Evolutionary conservation across 92 coral and sea anemone genomes (phyloP), one percentile per base, ranked within the genome.

Genomic region (Epizoanthus fatuus): DNA sequence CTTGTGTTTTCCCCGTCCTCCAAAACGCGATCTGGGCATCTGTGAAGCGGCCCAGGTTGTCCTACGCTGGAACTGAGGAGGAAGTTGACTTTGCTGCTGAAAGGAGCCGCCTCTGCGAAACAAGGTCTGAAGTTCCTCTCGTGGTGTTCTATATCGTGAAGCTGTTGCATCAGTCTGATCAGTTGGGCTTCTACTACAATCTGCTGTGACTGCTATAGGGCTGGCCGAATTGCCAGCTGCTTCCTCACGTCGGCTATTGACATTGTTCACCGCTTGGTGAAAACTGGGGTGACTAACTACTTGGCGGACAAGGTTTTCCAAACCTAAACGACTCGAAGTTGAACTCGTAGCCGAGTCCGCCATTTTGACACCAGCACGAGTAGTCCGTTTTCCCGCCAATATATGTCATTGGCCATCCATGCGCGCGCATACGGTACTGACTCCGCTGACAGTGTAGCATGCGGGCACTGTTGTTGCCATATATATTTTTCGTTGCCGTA

Each of bases 11-110:
- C 73, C 73, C 73, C 52, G 53, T 11, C 73, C 16, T n/a, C 7
- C 7, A 53, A 25, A 3, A 1, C 77, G 80, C 19, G 79, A 39
- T 10, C 69, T 37, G 17, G 69, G 2, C 3, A 68, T 37, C 49
- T 53, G 75, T 63, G 68, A 51, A 38, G 80, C 80, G 37, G 64
- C 80, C 80, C 79, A 83, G 6, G 53, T 53, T 32, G 80, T 59
- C 42, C 87, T 55, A 14, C 35, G 80, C 44, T 83, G 87, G 35
- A 83, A 83, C 35, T 83, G 87, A 32, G 87, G 87, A 53, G 52
- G 78, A 58, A 22, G 15, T 15, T 49, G 84, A 38, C 15, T 35
- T 57, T 57, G 68, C 84, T 62, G 73, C 15, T 13, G 14, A 59
- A 62, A 14, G 13, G 80, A 5, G 20, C 25, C 39, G 22, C 67